Evolutionary conservation across 2,888 invertebrate species (phyloP).

Genomic region (Andrena chrysosceles): DNA sequence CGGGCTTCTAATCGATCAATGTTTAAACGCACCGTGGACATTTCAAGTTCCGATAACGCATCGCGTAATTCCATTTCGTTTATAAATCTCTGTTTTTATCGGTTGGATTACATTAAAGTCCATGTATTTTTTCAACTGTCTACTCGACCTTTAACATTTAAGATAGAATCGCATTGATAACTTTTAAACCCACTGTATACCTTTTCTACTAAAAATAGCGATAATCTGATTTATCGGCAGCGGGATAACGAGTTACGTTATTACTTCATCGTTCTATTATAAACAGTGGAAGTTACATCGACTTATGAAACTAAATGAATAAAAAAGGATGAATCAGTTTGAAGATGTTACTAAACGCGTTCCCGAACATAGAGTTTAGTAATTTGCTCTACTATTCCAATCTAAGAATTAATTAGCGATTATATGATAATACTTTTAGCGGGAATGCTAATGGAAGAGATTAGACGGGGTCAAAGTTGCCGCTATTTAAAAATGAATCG

Average conservation of each 20-base stretch:
- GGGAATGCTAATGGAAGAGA: not conserved
- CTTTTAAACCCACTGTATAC: constrained; percentile 6
- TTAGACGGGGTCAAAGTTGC: constrained; percentile 26
- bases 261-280: not conserved
- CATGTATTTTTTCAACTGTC: not conserved
- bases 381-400: not conserved
- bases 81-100: constrained; percentile 6
- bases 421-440: not conserved
- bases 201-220: not conserved
- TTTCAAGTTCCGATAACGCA: not conserved
- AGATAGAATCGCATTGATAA: constrained; percentile 26
- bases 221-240: not conserved
- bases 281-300: not conserved
- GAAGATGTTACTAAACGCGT: not conserved
- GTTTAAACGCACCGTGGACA: not conserved
- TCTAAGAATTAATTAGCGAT: too few relatives aligned
- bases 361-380: not conserved
- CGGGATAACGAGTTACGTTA: not conserved
- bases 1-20: constrained; percentile 6
- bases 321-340: not conserved
- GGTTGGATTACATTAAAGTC: constrained; percentile 2
- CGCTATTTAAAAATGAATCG: constrained; percentile 17
- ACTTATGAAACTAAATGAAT: not conserved
- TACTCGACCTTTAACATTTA: constrained; percentile 36
- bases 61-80: not conserved